Base-by-base conservation (phyloP, 2,797 vertebrate genomes). In the Halcyon smyrnensis region DNA sequence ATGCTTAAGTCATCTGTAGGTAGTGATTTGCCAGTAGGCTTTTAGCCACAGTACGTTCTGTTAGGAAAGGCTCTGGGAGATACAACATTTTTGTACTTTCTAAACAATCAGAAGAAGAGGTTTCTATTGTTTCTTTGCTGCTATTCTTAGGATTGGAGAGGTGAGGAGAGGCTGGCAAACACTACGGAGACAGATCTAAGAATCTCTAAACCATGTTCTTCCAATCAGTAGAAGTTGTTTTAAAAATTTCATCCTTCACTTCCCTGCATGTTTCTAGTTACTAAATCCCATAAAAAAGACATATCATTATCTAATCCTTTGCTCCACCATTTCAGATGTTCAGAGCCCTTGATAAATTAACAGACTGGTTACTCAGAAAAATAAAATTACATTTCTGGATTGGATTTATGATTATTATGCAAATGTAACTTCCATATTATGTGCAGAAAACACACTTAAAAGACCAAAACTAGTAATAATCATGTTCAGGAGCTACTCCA, bases 371-470 rank as follows among this genome's bases (percentile, higher is more conserved):
- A 97, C 95, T 97, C 95, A 65, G 81, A 96, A 92, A 97, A 96
- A 96, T 95, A 93, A 97, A 94, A 93, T 96, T 94, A 77, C 91
- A 96, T 96, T 97, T 98, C 70, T 96, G 94, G 77, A 92, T 90
- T 97, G 94, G 94, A 97, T 97, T 95, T 97, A 97, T 96, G 90
- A 95, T 96, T 95, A 89, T 97, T 98, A 97, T 98, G 97, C 96
- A 98, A 98, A 98, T 98, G 36, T 97, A 96, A 94, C 97, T 97
- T 95, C 96, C 87, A 95, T 95, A 96, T 97, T 97, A 92, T 93
- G 86, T 91, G 48, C 84, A 97, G 70, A 92, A 97, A 97, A 87
- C 91, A 96, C 64, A 95, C 96, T 97, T 95, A 82, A 95, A 95
- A 94, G 78, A 64, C 93, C 62, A 56, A 97, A 91, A 89, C 93